Percentiles rank a stretch among this genome's conserved stretches.
Conservation (phyloP, 2,888 invertebrate species). For the Ectemnius lituratus region DNA sequence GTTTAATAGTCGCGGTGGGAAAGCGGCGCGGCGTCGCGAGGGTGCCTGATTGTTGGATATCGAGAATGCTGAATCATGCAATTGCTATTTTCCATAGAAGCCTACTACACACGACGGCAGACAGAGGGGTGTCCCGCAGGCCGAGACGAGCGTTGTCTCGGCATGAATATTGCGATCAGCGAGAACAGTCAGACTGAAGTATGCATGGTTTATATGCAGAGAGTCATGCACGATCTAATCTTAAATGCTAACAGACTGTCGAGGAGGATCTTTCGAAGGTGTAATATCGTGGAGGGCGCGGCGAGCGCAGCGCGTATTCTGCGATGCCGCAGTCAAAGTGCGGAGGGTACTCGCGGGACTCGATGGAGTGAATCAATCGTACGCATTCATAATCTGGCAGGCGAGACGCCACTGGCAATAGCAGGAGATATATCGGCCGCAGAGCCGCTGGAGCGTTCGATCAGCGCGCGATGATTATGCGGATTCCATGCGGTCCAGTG, state of each 20-base stretch:
- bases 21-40: too few relatives aligned
- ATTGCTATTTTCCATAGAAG: constrained; percentile 32
- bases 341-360: too few relatives aligned
- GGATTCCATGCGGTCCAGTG: constrained; percentile 47
- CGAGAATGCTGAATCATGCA: background rate
- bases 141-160: too few relatives aligned
- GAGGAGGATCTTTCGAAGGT: constrained; percentile 19
- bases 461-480: constrained; percentile 47
- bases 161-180: constrained; percentile 1
- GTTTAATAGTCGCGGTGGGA: too few relatives aligned
- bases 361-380: constrained; percentile 9
- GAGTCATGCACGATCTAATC: background rate
- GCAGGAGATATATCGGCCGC: background rate
- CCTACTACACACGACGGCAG: constrained; percentile 22
- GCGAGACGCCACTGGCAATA: constrained; percentile 42
- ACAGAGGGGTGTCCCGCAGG: constrained; percentile 5
- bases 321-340: too few relatives aligned
- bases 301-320: background rate
- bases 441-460: constrained; percentile 3
- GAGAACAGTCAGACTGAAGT: background rate
- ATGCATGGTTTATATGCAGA: background rate
- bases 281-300: constrained; percentile 1
- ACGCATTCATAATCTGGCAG: constrained; percentile 50
- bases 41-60: too few relatives aligned
- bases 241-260: background rate